A percentile compares a stretch with the other conserved stretches of the same genome.
phyloP scores from a whole-genome alignment of 2,888 invertebrate genomes.

The Lottia gigantea region DNA sequence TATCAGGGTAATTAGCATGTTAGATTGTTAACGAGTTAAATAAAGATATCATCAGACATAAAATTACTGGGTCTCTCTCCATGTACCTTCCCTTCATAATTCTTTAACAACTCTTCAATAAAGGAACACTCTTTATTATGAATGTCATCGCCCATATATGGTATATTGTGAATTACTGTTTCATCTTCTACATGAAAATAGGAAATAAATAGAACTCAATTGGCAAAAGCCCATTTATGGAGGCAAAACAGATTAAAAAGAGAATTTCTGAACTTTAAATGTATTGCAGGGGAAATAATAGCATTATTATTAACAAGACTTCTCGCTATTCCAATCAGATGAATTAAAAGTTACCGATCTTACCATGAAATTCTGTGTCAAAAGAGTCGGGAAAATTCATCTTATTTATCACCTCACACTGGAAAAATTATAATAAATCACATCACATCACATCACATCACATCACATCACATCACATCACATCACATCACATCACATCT shows the following conservation, averaged over 20 bases:
- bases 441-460: no score
- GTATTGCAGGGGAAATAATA: no score
- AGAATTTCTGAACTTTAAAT: no score
- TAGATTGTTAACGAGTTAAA: slow-evolving; percentile 81
- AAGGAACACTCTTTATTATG: slow-evolving; percentile 95
- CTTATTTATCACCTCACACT: slow-evolving; percentile 74
- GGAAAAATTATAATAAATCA: slow-evolving; percentile 31
- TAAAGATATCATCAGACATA: slow-evolving; percentile 93
- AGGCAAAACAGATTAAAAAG: no score
- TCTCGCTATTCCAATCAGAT: no score
- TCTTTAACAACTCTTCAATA: slow-evolving; percentile 95
- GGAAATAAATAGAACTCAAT: no score
- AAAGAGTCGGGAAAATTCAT: slow-evolving; percentile 74
- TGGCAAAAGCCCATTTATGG: no score
- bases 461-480: no score
- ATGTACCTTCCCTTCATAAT: slow-evolving; percentile 99
- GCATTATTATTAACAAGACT: no score
- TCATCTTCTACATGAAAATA: slow-evolving; percentile 85
- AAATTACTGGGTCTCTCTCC: slow-evolving; percentile 92
- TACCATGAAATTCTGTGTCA: slow-evolving; percentile 85
- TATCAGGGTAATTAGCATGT: slow-evolving; percentile 39
- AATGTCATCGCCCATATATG: slow-evolving; percentile 98
- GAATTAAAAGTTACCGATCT: slow-evolving; percentile 10
- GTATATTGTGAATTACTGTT: slow-evolving; percentile 97
- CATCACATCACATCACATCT: no score